A percentile compares a stretch with the other conserved stretches of the same genome.
Conservation (phyloP, 1,140 invertebrate species). For the Venustaconcha ellipsiformis region DNA sequence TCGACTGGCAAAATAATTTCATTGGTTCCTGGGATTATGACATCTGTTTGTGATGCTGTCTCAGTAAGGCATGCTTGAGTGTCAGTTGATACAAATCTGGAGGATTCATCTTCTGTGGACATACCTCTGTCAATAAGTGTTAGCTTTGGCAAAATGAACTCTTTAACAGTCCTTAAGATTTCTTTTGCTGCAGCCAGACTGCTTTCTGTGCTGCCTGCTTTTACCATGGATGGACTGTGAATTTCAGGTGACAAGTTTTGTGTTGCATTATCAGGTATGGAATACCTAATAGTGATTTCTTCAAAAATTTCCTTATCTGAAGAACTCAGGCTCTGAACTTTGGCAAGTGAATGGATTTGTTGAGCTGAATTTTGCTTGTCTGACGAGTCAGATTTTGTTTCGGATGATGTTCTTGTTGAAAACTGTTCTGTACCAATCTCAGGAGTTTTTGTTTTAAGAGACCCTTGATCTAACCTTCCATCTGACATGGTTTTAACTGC, state of each 20-base stretch:
- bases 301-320: no score
- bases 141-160: constrained; percentile 21
- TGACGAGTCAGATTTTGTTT: constrained; percentile 19
- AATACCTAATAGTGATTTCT: no score
- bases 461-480: background rate
- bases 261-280: no score
- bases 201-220: background rate
- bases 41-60: constrained; percentile 2
- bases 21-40: constrained; percentile 8
- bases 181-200: background rate
- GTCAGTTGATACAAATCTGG: constrained; percentile 17
- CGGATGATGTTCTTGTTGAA: constrained; percentile 9
- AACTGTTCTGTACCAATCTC: background rate
- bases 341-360: no score
- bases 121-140: constrained; percentile 16
- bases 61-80: constrained; percentile 11
- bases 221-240: background rate
- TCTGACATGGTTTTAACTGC: constrained; percentile 21
- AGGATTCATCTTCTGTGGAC: constrained; percentile 3
- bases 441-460: no score
- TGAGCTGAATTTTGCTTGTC: no score
- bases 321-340: no score
- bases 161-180: constrained; percentile 20
- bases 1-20: constrained; percentile 30
- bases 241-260: background rate